Percentiles rank a stretch among this genome's conserved stretches.
phyloP scores from a whole-genome alignment of 2,113 vertebrate genomes.

The Colistium nudipinnis region DNA sequence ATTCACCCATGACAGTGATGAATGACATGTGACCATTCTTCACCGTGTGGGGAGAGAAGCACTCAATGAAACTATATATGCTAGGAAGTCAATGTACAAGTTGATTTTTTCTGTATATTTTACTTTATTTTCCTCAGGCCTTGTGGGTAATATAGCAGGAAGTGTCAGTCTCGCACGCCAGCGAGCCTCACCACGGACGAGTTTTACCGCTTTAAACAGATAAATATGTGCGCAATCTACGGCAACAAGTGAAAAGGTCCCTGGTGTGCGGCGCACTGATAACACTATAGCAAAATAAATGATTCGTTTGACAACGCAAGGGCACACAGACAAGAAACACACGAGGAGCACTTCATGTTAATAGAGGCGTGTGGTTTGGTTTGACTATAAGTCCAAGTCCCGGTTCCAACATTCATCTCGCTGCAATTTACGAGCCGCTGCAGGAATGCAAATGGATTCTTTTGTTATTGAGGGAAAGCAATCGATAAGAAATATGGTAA shows the following conservation, averaged over 20 bases:
- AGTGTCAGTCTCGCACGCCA: conserved; percentile 54
- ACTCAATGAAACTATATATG: background rate
- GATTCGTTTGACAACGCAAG: conserved; percentile 35
- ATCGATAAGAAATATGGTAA: conserved; percentile 49
- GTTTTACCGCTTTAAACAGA: conserved; percentile 62
- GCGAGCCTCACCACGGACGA: conserved; percentile 26
- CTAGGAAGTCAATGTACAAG: background rate
- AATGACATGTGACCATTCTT: background rate
- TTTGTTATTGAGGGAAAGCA: conserved; percentile 38
- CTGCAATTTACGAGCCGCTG: conserved; percentile 17
- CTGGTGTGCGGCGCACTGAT: conserved; percentile 63
- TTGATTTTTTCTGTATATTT: background rate
- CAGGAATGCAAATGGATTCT: conserved; percentile 29
- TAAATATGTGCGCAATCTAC: conserved; percentile 56
- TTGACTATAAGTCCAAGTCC: background rate
- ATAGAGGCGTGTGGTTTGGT: conserved; percentile 33
- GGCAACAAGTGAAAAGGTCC: conserved; percentile 56
- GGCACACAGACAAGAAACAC: conserved; percentile 16
- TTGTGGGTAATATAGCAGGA: conserved; percentile 3
- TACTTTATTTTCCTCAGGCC: background rate
- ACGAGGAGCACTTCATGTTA: conserved; percentile 40
- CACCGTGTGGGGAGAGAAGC: background rate
- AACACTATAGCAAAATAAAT: conserved; percentile 57
- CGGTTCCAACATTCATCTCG: conserved; percentile 33
- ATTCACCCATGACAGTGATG: background rate